phyloP scores from a whole-genome alignment of 2,888 invertebrate species.

The Drosophila fungiperda region DNA sequence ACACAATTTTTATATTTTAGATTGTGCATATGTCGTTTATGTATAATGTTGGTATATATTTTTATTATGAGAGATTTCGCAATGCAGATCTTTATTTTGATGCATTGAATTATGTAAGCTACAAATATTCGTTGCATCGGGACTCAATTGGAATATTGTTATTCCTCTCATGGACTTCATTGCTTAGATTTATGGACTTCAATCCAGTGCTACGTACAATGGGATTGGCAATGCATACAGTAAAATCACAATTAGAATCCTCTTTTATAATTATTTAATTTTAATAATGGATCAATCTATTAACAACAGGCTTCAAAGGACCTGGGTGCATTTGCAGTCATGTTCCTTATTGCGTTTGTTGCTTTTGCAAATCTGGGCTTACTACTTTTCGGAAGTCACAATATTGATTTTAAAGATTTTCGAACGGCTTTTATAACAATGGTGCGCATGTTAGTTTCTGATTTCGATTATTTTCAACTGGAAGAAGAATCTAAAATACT shows the following conservation, averaged over 20 bases:
- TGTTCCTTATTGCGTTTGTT: conserved; percentile 91
- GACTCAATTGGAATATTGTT: conserved; percentile 87
- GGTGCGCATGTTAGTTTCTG: conserved; percentile 90
- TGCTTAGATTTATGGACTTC: conserved; percentile 91
- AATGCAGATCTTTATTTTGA: neutral
- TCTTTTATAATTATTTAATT: neutral
- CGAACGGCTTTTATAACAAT: conserved; percentile 88
- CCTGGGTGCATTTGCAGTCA: conserved; percentile 89
- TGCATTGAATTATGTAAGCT: conserved; percentile 87
- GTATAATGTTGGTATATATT: conserved; percentile 29
- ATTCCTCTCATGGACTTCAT: conserved; percentile 89
- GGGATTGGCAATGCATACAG: conserved; percentile 11
- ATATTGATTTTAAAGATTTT: conserved; percentile 87
- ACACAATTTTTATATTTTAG: conserved; percentile 37
- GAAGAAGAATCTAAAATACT: conserved; percentile 88
- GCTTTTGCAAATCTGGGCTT: conserved; percentile 91
- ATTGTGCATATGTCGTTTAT: conserved; percentile 55
- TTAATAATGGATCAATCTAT: neutral
- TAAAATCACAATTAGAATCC: conserved; percentile 76
- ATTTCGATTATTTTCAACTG: conserved; percentile 89
- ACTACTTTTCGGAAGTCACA: conserved; percentile 89
- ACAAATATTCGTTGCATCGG: conserved; percentile 86
- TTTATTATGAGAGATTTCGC: neutral
- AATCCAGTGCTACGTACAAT: conserved; percentile 87
- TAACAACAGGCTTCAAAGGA: conserved; percentile 87